Conservation (phyloP, 64 coral and sea anemone species). For the Orbicella faveolata region DNA sequence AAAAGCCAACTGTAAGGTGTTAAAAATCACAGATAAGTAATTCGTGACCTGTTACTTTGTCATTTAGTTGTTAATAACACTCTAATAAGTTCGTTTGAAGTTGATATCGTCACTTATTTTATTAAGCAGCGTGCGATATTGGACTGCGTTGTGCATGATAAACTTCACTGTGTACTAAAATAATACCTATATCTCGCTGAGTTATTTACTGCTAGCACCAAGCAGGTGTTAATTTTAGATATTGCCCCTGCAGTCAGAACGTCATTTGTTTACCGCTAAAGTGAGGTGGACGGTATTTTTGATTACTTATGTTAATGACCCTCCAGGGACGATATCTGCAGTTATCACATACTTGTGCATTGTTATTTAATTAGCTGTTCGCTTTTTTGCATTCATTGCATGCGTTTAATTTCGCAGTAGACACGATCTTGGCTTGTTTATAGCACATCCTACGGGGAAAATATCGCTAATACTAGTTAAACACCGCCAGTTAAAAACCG, state of each 20-base stretch:
- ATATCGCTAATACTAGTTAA: conserved; percentile 29
- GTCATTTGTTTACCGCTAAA: neutral
- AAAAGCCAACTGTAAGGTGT: neutral
- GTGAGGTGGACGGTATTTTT: conserved; percentile 9
- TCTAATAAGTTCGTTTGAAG: neutral
- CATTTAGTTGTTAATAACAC: conserved; percentile 2
- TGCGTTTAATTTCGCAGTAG: neutral
- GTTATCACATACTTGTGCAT: conserved; percentile 44
- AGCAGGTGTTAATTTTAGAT: conserved; percentile 30
- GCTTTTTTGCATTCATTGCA: neutral
- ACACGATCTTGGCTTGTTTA: conserved; percentile 7
- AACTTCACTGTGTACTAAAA: neutral
- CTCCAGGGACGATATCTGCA: conserved; percentile 17
- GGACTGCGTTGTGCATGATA: neutral
- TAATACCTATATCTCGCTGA: conserved; percentile 16
- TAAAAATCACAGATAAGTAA: neutral
- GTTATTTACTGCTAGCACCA: conserved; percentile 6
- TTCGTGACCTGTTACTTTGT: neutral
- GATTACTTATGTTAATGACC: conserved; percentile 45
- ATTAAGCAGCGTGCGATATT: neutral
- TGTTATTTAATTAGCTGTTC: conserved; percentile 45
- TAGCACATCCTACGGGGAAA: neutral
- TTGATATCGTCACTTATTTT: conserved; percentile 15
- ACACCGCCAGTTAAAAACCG: neutral
- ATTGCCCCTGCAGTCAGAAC: neutral